Conservation (phyloP, 1,140 invertebrate species). For the Sycophaga agraensis region DNA sequence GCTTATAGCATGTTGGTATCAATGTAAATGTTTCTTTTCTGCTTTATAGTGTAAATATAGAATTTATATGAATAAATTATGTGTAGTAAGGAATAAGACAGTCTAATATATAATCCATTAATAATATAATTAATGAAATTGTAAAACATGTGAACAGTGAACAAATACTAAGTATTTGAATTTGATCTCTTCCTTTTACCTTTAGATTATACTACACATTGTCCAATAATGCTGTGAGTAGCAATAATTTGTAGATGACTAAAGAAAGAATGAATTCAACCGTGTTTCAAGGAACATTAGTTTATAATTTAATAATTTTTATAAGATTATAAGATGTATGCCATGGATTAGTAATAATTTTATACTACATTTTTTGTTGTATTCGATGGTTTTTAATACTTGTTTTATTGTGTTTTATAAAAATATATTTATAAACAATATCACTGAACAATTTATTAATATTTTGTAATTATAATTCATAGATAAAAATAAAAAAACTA, state of each 20-base stretch:
- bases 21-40: constrained; percentile 21
- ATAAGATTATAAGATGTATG: constrained; percentile 24
- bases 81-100: constrained; percentile 4
- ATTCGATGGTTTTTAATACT: constrained; percentile 12
- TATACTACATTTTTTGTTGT: constrained; percentile 29
- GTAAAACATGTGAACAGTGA: neutral
- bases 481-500: constrained; percentile 27
- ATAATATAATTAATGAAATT: constrained; percentile 12
- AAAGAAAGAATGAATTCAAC: neutral
- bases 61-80: constrained; percentile 9
- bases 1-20: constrained; percentile 11
- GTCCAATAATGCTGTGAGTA: constrained; percentile 26
- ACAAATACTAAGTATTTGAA: constrained; percentile 21
- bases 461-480: constrained; percentile 25
- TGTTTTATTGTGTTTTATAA: constrained; percentile 29
- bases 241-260: constrained; percentile 20
- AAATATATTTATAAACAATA: constrained; percentile 32
- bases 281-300: too few species aligned
- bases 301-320: constrained; percentile 16
- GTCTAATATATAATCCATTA: constrained; percentile 23
- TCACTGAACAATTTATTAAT: constrained; percentile 25
- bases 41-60: constrained; percentile 30
- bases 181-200: constrained; percentile 12
- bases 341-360: constrained; percentile 18
- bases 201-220: constrained; percentile 10